Evolutionary conservation across 2,113 vertebrate genomes (phyloP), one percentile per base, ranked within the genome.

Genomic region (Forbesichthys agassizii): DNA sequence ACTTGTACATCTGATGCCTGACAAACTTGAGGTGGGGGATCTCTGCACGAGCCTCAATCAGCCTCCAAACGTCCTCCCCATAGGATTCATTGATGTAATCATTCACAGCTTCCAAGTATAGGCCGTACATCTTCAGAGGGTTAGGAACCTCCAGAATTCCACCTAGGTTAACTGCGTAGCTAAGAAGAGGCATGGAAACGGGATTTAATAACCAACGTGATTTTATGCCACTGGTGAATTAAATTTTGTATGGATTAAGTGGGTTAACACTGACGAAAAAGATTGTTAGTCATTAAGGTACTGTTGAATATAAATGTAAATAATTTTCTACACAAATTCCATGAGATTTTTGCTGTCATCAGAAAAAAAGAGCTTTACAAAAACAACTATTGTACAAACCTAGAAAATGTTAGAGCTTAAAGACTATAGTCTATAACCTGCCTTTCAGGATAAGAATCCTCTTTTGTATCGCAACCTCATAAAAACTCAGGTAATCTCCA

Each of bases 1-100:
- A 92, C 92, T 91, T 93, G 85, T 93, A 91, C 92, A 93, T 93
- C 84, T 93, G 91, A 54, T 92, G 92, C 1, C 88, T 79, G 69
- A 91, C 88, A 51, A 93, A 93, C 81, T 92, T 93, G 59, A 91
- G 90, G 66, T 92, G 90, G 1, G 91, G 92, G 20, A 92, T 93
- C 75, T 92, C 92, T 0, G 91, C 91, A 14, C 92, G 84, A 67
- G 91, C 90, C 75, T 93, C 91, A 42, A 91, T 93, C 73, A 93
- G 83, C 5, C 91, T 77, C 91, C 91, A 92, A 57, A 93, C 91
- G 46, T 93, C 92, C 71, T 92, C 90, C 0, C 92, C 91, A 1
- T 92, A 92, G 46, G 90, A 92, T 66, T 93, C 90, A 8, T 92
- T 91, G 16, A 92, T 93, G 79, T 93, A 93, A 73, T 92, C 89